Conservation (phyloP, 2,797 vertebrate species). For the Capromys pilorides region DNA sequence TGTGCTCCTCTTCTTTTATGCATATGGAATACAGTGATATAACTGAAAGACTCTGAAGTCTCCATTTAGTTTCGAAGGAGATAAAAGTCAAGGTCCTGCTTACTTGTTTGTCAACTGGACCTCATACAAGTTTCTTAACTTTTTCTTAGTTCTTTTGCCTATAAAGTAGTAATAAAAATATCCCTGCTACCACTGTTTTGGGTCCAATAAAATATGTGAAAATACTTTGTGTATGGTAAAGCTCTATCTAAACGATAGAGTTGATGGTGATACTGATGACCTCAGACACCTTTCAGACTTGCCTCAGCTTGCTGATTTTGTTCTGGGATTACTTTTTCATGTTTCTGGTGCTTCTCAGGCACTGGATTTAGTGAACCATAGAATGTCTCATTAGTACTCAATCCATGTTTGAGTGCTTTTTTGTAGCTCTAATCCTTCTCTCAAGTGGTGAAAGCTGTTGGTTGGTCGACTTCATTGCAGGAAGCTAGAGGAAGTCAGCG, state of each 20-base stretch:
- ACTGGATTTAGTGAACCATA: not conserved
- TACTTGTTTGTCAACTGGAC: slow-evolving; percentile 8
- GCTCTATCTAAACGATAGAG: not conserved
- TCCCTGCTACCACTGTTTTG: not conserved
- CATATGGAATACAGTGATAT: not conserved
- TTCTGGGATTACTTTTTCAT: not conserved
- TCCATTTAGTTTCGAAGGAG: not conserved
- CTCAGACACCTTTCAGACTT: not conserved
- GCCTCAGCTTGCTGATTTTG: slow-evolving; percentile 1
- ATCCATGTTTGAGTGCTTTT: not conserved
- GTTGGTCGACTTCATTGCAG: not conserved
- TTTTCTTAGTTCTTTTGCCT: slow-evolving; percentile 1
- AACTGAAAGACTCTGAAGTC: not conserved
- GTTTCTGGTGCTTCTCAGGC: not conserved
- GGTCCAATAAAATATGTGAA: not conserved
- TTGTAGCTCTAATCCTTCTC: not conserved
- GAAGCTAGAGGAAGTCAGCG: not conserved
- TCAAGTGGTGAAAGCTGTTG: not conserved
- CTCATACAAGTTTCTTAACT: not conserved
- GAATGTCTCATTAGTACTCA: not conserved
- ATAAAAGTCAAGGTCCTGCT: not conserved
- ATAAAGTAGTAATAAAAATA: slow-evolving; percentile 40
- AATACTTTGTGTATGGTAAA: not conserved
- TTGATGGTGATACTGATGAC: not conserved
- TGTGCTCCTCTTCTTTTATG: not conserved